These are phyloP conservation scores for Noctua janthina DNA, from an alignment of 2,888 invertebrate species.

Conservation along the genomic window DNA sequence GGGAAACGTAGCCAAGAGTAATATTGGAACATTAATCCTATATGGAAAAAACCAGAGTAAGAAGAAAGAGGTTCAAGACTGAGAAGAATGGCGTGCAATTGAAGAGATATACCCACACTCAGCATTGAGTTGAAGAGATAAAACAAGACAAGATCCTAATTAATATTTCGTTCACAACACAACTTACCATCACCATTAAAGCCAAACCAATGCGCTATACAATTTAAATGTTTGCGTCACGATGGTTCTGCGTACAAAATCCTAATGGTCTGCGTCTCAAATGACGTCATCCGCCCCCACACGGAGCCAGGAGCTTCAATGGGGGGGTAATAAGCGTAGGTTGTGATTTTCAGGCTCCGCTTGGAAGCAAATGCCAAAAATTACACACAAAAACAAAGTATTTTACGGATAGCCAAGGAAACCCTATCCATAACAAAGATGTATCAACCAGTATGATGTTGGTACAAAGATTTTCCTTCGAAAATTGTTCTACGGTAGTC, in stretches of 20 bases:
- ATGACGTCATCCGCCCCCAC: slow-evolving; percentile 77
- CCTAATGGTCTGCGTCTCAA: slow-evolving; percentile 64
- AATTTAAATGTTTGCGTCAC: slow-evolving; percentile 63
- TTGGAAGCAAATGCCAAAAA: slow-evolving; percentile 60
- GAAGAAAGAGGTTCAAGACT: neutral
- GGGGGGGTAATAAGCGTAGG: slow-evolving; percentile 65
- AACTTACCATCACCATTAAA: slow-evolving; percentile 23
- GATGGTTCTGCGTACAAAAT: slow-evolving; percentile 62
- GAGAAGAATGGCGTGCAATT: neutral
- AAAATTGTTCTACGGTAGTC: slow-evolving; percentile 15
- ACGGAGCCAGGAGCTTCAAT: slow-evolving; percentile 59
- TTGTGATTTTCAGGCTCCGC: slow-evolving; percentile 56
- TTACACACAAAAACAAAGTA: slow-evolving; percentile 48
- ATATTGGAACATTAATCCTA: neutral
- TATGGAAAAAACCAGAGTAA: neutral
- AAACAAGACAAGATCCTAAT: slow-evolving; percentile 1
- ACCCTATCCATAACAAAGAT: slow-evolving; percentile 20
- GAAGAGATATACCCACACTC: neutral
- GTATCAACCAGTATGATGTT: slow-evolving; percentile 22
- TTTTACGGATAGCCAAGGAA: slow-evolving; percentile 4
- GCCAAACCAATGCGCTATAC: slow-evolving; percentile 23
- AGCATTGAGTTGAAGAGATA: neutral
- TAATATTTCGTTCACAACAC: slow-evolving; percentile 16
- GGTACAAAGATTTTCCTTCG: slow-evolving; percentile 27
- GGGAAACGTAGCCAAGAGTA: neutral